Conservation (phyloP, 2,797 vertebrate genomes). For the Sphenopsis melanotis region DNA sequence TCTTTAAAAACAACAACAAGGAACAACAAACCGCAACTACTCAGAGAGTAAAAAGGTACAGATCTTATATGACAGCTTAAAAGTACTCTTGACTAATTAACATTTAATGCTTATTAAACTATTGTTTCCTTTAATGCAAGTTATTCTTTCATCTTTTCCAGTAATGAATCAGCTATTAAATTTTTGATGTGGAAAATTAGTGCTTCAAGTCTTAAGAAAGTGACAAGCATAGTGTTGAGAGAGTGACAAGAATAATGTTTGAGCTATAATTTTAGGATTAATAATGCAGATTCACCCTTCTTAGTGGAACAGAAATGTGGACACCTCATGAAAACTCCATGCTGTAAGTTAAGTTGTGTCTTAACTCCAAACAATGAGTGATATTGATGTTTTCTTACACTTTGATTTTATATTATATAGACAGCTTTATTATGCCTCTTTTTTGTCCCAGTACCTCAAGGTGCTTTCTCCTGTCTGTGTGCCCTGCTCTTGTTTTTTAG, state of each 20-base stretch:
- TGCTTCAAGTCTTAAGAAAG: not conserved
- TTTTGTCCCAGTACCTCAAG: not conserved
- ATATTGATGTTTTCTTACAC: not conserved
- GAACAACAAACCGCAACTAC: not conserved
- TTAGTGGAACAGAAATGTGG: not conserved
- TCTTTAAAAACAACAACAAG: not conserved
- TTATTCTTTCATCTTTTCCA: not conserved
- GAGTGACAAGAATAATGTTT: not conserved
- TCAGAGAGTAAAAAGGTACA: not conserved
- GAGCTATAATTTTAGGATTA: not conserved
- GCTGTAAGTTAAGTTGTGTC: not conserved
- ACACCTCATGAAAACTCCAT: not conserved
- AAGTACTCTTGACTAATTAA: not conserved
- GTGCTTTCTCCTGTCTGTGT: not conserved
- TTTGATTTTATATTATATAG: not conserved
- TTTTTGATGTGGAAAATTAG: conserved; percentile 18
- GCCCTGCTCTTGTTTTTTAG: not conserved
- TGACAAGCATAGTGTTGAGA: not conserved
- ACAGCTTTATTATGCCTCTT: not conserved
- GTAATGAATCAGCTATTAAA: not conserved
- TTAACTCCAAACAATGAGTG: not conserved
- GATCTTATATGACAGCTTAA: not conserved
- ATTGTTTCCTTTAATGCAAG: not conserved
- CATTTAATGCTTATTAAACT: not conserved
- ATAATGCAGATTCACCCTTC: not conserved